These are phyloP conservation scores for Actenoides hombroni DNA, from an alignment of 2,113 vertebrate species.

Conservation along the genomic window DNA sequence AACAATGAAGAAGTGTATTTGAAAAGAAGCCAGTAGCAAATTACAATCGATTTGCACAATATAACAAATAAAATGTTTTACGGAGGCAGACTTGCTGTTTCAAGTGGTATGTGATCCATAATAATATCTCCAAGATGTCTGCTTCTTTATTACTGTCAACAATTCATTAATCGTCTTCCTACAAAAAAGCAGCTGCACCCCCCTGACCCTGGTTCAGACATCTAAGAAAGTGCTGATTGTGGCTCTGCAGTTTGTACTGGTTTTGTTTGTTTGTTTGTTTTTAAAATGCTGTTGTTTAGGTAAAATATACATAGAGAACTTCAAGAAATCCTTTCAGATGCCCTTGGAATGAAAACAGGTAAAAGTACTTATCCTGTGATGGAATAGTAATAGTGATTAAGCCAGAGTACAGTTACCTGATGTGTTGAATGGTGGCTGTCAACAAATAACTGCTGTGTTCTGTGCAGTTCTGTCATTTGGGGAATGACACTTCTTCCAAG, in stretches of 20 bases:
- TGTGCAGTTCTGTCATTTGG: neutral
- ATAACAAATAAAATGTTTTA: conserved; percentile 65
- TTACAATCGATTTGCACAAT: conserved; percentile 66
- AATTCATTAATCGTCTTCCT: conserved; percentile 61
- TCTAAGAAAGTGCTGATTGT: neutral
- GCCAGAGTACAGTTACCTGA: neutral
- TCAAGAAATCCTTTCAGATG: neutral
- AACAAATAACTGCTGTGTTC: neutral
- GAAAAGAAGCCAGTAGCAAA: conserved; percentile 58
- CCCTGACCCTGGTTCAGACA: accelerated
- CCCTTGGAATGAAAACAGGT: neutral
- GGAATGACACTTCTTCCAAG: neutral
- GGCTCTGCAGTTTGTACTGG: neutral
- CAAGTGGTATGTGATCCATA: conserved; percentile 49
- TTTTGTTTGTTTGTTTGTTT: neutral
- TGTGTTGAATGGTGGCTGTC: neutral
- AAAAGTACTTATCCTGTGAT: neutral
- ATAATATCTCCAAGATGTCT: conserved; percentile 54
- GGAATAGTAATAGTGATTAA: neutral
- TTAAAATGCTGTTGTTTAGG: neutral
- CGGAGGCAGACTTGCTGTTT: conserved; percentile 37
- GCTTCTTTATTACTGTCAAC: conserved; percentile 52
- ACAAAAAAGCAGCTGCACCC: neutral
- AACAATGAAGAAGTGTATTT: conserved; percentile 47
- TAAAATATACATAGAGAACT: neutral